Percentiles rank a stretch among this genome's conserved stretches.
These are phyloP conservation scores for Odontomyia ornata DNA, from an alignment of 2,888 invertebrate genomes.

Conservation along the genomic window DNA sequence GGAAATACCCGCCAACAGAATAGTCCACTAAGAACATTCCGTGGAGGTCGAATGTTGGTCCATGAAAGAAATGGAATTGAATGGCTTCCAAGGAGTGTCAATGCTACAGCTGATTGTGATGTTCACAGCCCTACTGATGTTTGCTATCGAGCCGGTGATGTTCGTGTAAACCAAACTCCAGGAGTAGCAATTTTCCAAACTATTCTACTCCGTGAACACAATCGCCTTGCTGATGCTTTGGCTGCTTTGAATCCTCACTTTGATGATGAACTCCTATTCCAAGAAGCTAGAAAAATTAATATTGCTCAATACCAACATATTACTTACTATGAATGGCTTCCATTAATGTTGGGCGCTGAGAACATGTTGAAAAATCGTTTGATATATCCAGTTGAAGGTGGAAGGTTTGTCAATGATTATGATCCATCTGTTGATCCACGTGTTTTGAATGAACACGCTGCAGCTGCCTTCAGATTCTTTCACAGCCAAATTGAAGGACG, in stretches of 20 bases:
- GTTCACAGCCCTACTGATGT: conserved; percentile 72
- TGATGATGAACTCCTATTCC: conserved; percentile 66
- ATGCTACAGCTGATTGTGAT: conserved; percentile 76
- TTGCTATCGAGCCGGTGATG: conserved; percentile 77
- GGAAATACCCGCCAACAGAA: conserved; percentile 76
- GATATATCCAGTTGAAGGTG: conserved; percentile 58
- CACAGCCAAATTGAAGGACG: conserved; percentile 69
- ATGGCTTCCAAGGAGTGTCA: conserved; percentile 76
- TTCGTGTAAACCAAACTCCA: conserved; percentile 65
- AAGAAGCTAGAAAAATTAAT: conserved; percentile 66
- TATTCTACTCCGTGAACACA: conserved; percentile 66
- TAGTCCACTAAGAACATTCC: conserved; percentile 71
- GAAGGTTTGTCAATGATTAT: conserved; percentile 65
- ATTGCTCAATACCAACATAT: conserved; percentile 67
- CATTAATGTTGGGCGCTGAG: conserved; percentile 64
- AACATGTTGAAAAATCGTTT: conserved; percentile 64
- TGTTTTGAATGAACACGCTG: conserved; percentile 71
- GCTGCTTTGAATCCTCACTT: conserved; percentile 66
- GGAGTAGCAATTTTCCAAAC: conserved; percentile 65
- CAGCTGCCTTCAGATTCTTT: conserved; percentile 73
- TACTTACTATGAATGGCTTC: conserved; percentile 67
- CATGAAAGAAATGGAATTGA: conserved; percentile 72
- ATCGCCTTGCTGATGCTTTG: conserved; percentile 64
- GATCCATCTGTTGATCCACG: conserved; percentile 67
- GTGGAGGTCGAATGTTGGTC: conserved; percentile 74